phyloP scores from a whole-genome alignment of 1,140 invertebrate species.

The Drosophila malerkotliana region DNA sequence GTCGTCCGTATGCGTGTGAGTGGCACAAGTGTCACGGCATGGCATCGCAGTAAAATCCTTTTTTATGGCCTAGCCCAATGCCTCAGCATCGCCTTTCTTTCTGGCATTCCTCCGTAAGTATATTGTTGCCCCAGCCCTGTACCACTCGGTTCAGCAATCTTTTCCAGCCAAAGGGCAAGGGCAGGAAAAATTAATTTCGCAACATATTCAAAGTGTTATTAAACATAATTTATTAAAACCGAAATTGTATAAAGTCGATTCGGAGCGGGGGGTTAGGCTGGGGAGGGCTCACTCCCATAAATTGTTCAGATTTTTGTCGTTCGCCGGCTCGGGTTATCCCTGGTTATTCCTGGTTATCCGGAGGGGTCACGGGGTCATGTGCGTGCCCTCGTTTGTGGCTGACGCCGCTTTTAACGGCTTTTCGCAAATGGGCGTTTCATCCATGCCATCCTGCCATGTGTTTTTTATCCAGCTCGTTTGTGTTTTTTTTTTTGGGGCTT shows the following conservation, averaged over 20 bases:
- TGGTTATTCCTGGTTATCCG: conserved; percentile 12
- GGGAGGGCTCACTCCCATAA: conserved; percentile 42
- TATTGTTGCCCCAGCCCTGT: background rate
- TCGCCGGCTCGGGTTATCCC: conserved; percentile 22
- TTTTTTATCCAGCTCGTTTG: conserved; percentile 31
- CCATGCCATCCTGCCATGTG: conserved; percentile 20
- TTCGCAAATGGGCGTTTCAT: conserved; percentile 53
- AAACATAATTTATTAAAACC: conserved; percentile 83
- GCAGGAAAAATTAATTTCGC: conserved; percentile 79
- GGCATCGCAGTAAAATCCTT: conserved; percentile 78
- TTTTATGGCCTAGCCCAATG: conserved; percentile 73
- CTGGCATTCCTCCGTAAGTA: conserved; percentile 17
- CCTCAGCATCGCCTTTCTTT: conserved; percentile 26
- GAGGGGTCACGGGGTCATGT: conserved; percentile 60
- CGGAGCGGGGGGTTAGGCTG: background rate
- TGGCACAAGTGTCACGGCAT: conserved; percentile 70
- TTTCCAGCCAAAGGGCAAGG: conserved; percentile 37
- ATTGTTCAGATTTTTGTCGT: conserved; percentile 70
- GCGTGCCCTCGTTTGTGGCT: conserved; percentile 55
- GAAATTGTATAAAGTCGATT: conserved; percentile 75
- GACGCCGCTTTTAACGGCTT: conserved; percentile 56
- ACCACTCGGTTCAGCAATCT: background rate
- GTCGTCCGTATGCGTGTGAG: conserved; percentile 39
- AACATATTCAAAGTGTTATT: conserved; percentile 83
- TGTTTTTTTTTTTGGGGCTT: conserved; percentile 15